A percentile compares a stretch with the other conserved stretches of the same genome.
phyloP scores from a whole-genome alignment of 2,888 invertebrate genomes.

The Scaptodrosophila latifasciaeformis region DNA sequence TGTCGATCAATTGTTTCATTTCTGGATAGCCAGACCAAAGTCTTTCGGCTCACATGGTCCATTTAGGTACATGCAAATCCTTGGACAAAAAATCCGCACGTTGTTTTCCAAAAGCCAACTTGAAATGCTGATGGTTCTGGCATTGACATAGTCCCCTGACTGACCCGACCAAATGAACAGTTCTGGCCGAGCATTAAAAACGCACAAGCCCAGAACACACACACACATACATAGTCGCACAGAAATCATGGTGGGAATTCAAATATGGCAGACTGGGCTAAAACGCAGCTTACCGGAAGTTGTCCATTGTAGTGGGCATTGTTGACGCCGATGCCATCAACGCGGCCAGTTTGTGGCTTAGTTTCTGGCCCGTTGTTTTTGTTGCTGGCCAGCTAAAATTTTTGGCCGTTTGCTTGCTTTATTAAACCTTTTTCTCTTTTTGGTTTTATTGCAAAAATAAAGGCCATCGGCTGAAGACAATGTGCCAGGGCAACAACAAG shows the following conservation, averaged over 20 bases:
- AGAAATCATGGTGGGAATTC: constrained; percentile 1
- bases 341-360: not conserved
- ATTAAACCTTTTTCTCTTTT: constrained; percentile 54
- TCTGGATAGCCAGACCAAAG: constrained; percentile 27
- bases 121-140: not conserved
- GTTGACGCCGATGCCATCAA: not conserved
- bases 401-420: constrained; percentile 35
- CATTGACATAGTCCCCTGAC: no score
- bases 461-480: constrained; percentile 33
- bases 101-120: constrained; percentile 31
- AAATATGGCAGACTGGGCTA: constrained; percentile 29
- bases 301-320: constrained; percentile 31
- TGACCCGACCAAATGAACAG: no score
- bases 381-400: constrained; percentile 8
- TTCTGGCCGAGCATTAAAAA: constrained; percentile 1
- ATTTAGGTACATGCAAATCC: constrained; percentile 48
- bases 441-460: constrained; percentile 36
- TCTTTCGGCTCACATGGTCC: no score
- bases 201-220: constrained; percentile 8
- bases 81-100: constrained; percentile 61
- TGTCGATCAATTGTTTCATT: constrained; percentile 24
- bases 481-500: not conserved
- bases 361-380: constrained; percentile 17
- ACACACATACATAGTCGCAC: not conserved
- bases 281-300: constrained; percentile 51